phyloP scores from a whole-genome alignment of 2,113 vertebrate species.

The Rhea pennata region DNA sequence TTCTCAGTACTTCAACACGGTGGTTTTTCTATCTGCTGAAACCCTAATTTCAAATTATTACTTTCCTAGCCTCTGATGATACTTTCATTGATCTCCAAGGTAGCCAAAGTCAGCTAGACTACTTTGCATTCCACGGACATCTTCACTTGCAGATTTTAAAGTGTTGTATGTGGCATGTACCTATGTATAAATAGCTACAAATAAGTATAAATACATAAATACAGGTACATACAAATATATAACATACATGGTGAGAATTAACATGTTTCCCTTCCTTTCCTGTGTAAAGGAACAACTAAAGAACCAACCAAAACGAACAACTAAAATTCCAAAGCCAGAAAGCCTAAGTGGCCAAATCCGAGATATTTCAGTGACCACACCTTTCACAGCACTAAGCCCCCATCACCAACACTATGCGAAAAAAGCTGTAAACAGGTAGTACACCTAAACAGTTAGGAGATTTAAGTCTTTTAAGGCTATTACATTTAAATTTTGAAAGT shows the following conservation, averaged over 20 bases:
- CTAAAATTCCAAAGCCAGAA: not conserved
- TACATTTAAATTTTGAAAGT: not conserved
- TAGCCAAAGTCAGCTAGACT: not conserved
- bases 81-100: not conserved
- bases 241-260: not conserved
- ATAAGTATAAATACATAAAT: not conserved
- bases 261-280: not conserved
- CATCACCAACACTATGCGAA: not conserved
- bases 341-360: not conserved
- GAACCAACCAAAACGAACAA: not conserved
- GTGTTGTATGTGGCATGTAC: accelerated
- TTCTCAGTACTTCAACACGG: not conserved
- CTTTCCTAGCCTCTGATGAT: not conserved
- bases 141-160: not conserved
- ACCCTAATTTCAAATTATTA: not conserved
- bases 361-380: not conserved
- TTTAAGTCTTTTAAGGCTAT: not conserved
- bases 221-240: not conserved
- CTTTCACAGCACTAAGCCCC: not conserved
- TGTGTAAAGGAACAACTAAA: not conserved
- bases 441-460: not conserved
- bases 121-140: not conserved
- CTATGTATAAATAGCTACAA: accelerated
- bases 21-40: not conserved
- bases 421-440: not conserved